Conservation (phyloP, 2,888 invertebrate genomes). For the Chloroclysta siterata region DNA sequence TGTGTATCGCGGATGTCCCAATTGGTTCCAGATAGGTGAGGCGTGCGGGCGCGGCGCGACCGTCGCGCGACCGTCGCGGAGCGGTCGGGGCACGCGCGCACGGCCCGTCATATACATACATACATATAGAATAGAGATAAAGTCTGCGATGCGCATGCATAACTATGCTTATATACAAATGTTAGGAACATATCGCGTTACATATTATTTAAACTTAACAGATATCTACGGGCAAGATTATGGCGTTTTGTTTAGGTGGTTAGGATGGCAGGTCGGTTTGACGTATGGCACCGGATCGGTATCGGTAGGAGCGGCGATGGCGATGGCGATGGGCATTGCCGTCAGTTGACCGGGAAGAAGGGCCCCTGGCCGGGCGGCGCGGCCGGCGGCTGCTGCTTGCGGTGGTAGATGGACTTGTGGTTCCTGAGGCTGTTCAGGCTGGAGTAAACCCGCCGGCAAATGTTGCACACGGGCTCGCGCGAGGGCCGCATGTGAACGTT, state of each 20-base stretch:
- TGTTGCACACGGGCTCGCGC: conserved; percentile 95
- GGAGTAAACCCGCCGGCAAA: conserved; percentile 96
- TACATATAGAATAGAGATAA: conserved; percentile 66
- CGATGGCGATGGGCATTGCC: conserved; percentile 21
- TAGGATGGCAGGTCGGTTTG: conserved; percentile 77
- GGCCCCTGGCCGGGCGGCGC: conserved; percentile 58
- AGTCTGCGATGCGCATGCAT: conserved; percentile 81
- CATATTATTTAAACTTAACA: conserved; percentile 73
- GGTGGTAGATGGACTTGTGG: conserved; percentile 97
- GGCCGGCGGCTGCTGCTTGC: conserved; percentile 90
- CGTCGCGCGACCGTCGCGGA: conserved; percentile 2
- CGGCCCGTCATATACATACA: conserved; percentile 56
- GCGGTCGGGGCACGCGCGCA: conserved; percentile 16
- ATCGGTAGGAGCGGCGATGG: conserved; percentile 16
- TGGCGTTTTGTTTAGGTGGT: conserved; percentile 77
- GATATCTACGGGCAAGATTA: conserved; percentile 81
- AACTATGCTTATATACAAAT: conserved; percentile 83
- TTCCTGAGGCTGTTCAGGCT: conserved; percentile 95
- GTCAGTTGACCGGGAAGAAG: conserved; percentile 44
- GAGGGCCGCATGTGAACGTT: conserved; percentile 96
- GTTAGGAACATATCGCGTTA: conserved; percentile 83
- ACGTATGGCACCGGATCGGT: conserved; percentile 67
- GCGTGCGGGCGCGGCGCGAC: conserved; percentile 21
- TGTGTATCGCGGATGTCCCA: conserved; percentile 83
- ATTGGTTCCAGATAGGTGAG: conserved; percentile 80